These are phyloP conservation scores for Heteronetta atricapilla DNA, from an alignment of 2,113 vertebrate genomes.

Conservation along the genomic window DNA sequence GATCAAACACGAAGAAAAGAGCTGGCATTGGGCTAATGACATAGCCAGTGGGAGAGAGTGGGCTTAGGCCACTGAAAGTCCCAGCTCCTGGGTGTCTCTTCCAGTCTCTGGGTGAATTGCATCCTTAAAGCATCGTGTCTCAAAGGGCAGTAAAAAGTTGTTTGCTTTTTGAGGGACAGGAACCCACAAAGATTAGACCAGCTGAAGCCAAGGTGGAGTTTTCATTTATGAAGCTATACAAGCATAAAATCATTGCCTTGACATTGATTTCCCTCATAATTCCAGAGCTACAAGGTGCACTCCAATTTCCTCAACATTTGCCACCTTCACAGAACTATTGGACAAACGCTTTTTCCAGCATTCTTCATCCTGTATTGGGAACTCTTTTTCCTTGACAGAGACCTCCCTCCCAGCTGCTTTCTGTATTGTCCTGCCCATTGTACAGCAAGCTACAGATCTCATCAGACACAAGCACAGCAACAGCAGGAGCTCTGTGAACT, in stretches of 20 bases:
- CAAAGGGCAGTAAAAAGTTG: background rate
- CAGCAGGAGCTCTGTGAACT: background rate
- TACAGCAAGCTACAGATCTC: background rate
- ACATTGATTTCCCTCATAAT: background rate
- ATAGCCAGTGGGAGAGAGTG: fast-evolving
- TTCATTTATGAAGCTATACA: background rate
- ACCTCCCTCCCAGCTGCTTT: background rate
- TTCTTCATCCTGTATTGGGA: background rate
- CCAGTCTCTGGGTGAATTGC: background rate
- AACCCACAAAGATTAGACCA: background rate
- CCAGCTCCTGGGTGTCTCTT: background rate
- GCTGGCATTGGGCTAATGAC: background rate
- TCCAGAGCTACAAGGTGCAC: background rate
- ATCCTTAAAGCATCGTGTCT: background rate
- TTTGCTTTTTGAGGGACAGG: background rate
- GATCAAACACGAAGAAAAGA: background rate
- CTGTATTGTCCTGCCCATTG: background rate
- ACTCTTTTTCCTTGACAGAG: background rate
- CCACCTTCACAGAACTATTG: background rate
- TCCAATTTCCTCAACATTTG: background rate
- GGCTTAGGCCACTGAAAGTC: background rate
- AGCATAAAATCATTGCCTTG: background rate
- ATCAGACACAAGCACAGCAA: background rate
- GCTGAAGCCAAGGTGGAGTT: background rate
- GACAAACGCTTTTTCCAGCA: background rate